Base-by-base conservation (phyloP, 2,888 invertebrate species). In the Lepidonotus clava region DNA sequence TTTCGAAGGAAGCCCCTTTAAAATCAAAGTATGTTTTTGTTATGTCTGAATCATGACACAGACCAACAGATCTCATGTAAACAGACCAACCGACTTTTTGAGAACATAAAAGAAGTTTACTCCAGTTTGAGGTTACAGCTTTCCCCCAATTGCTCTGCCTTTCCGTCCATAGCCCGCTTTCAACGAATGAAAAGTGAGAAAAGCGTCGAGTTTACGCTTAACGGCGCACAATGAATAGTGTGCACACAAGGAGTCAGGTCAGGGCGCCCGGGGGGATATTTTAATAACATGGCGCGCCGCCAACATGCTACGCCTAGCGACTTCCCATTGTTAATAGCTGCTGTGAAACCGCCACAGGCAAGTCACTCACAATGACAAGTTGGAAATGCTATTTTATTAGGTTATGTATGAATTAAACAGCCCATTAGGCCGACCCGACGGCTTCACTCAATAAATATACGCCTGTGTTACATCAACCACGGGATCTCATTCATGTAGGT, bases 361-460 rank as follows among this genome's bases (percentile, higher is more conserved):
- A 41, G 46, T 5, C n/a, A 46, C 51, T 80, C 80, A 46, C 21
- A 80, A 80, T 80, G 80, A 46, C 46, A 46, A 24, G 80, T 51
- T 80, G 28, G 80, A 46, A 80, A 80, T 14, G 51, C 51, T 80
- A 28, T 80, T 80, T 51, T 46, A 80, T 80, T 80, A 80, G 80
- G 41, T 80, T 46, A 80, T 51, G 80, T 71, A 71, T 71, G 71
- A 71, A 71, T 71, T 71, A 71, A 71, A 34, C 71, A 71, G 71
- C 36, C 71, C 71, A 71, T 71, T 71, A 71, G 36, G 71, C 38
- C n/a, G 21, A 14, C 21, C 38, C 71, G 71, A 71, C 71, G 5
- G 36, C 36, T 34, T 36, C 6, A 24, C 8, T 71, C 18, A 14
- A 71, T 21, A 34, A 71, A 38, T 38, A 71, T 21, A 24, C 24